These are phyloP conservation scores for Typhlichthys eigenmanni DNA, from an alignment of 2,797 vertebrate genomes.

Conservation along the genomic window DNA sequence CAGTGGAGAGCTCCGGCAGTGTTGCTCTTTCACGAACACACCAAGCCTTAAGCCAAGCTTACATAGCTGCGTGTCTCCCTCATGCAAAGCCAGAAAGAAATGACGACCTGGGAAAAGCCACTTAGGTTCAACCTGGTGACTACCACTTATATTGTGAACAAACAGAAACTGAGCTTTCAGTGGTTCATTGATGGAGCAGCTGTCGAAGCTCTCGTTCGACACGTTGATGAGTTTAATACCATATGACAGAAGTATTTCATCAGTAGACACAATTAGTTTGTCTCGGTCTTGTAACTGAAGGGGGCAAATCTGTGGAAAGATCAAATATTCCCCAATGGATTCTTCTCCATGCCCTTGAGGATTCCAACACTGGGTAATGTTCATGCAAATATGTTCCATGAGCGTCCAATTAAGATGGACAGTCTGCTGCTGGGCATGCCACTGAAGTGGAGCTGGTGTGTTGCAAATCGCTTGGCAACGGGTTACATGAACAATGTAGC, in stretches of 20 bases:
- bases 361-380: conserved; percentile 75
- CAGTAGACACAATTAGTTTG: conserved; percentile 74
- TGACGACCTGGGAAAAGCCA: conserved; percentile 80
- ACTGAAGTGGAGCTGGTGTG: conserved; percentile 63
- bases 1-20: conserved; percentile 74
- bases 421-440: conserved; percentile 64
- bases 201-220: conserved; percentile 78
- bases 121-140: conserved; percentile 68
- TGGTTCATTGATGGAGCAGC: conserved; percentile 60
- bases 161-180: conserved; percentile 72
- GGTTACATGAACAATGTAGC: conserved; percentile 29
- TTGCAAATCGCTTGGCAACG: conserved; percentile 69
- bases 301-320: conserved; percentile 82
- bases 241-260: conserved; percentile 71
- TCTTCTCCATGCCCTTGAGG: conserved; percentile 31
- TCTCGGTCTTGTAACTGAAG: conserved; percentile 84
- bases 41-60: conserved; percentile 80
- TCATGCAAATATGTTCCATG: conserved; percentile 72
- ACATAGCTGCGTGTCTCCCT: conserved; percentile 69
- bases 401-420: conserved; percentile 80
- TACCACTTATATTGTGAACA: conserved; percentile 65
- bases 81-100: conserved; percentile 79
- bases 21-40: conserved; percentile 78
- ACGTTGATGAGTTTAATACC: conserved; percentile 81
- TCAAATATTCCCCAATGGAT: conserved; percentile 36